A percentile compares a stretch with the other conserved stretches of the same genome.
Evolutionary conservation across 2,113 vertebrate genomes (phyloP).

Genomic region (Caloenas nicobarica): DNA sequence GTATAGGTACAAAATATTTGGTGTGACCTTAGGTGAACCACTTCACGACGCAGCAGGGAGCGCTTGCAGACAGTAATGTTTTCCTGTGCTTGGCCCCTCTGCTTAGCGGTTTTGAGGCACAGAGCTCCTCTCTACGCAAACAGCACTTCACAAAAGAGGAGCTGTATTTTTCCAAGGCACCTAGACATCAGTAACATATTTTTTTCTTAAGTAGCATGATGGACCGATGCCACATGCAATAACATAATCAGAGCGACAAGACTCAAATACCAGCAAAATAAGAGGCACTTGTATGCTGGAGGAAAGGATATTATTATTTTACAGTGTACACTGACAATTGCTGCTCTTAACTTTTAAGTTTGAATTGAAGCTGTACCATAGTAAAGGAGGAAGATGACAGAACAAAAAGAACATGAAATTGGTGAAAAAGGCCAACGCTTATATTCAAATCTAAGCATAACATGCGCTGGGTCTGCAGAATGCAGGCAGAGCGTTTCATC

Average conservation of each 20-base stretch:
- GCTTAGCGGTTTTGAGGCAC: neutral
- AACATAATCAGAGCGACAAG: slow-evolving; percentile 11
- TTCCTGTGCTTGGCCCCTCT: neutral
- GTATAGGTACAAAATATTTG: neutral
- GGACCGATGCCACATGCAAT: slow-evolving; percentile 14
- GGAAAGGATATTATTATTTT: slow-evolving; percentile 23
- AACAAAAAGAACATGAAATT: neutral
- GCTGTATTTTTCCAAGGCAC: neutral
- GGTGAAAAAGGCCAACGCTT: neutral
- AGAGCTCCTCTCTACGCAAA: neutral
- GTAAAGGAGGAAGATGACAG: neutral
- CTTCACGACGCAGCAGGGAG: neutral
- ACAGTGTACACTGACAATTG: slow-evolving; percentile 2
- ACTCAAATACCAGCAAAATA: slow-evolving; percentile 15
- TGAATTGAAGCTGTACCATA: neutral
- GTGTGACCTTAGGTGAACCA: neutral
- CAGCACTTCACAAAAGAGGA: neutral
- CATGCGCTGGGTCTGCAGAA: slow-evolving; percentile 37
- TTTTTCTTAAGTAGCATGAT: slow-evolving; percentile 5
- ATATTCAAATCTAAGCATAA: slow-evolving; percentile 41
- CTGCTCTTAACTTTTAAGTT: slow-evolving; percentile 22
- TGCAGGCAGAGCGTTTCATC: neutral
- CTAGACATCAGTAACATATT: neutral
- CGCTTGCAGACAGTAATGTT: neutral
- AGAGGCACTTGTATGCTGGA: slow-evolving; percentile 21